Evolutionary conservation across 2,888 invertebrate species (phyloP), one percentile per base, ranked within the genome.

Genomic region (Drosophila sordidula): DNA sequence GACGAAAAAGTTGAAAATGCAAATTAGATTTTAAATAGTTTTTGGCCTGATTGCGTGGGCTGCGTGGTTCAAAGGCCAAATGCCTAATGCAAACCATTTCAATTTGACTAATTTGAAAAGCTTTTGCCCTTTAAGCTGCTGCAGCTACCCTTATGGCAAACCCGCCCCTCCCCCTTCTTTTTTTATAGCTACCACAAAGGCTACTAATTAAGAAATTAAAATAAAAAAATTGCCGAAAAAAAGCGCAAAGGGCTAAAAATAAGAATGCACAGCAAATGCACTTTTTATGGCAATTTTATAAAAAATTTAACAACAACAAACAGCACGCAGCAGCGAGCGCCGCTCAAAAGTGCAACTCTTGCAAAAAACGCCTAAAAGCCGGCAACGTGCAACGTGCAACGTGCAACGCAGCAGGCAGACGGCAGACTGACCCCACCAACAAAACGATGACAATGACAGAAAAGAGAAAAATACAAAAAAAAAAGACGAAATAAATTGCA

Each of bases 121-220:
- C 49, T 59, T 36, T 55, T 46, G 34, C 18, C 54, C 54, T 62
- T 70, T 52, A 68, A 67, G 63, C 29, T 9, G 18, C 6, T 45
- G 57, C 75, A 50, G 69, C 55, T 39, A 39, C 61, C 54, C 58
- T 44, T 42, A 9, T 38, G 16, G 26, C 49, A 29, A 51, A 29
- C 57, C 14, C 41, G 36, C 4, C 26, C n/a, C 42, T 3, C 26
- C 16, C 39, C 4, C 12, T 34, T 34, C 12, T 12, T 12, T 32
- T 29, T 34, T 34, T 34, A 12, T 34, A 34, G 45, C 36, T 38
- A 59, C 63, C 88, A 81, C 89, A 85, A 89, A 79, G 75, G 79
- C 86, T 70, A 77, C 88, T 85, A 85, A 85, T 85, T 85, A 85
- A 85, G 88, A 87, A 85, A 85, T 89, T 89, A 79, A 85, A 81